Conservation (phyloP, 2,797 vertebrate genomes). For the Amphiprion clarkii region DNA sequence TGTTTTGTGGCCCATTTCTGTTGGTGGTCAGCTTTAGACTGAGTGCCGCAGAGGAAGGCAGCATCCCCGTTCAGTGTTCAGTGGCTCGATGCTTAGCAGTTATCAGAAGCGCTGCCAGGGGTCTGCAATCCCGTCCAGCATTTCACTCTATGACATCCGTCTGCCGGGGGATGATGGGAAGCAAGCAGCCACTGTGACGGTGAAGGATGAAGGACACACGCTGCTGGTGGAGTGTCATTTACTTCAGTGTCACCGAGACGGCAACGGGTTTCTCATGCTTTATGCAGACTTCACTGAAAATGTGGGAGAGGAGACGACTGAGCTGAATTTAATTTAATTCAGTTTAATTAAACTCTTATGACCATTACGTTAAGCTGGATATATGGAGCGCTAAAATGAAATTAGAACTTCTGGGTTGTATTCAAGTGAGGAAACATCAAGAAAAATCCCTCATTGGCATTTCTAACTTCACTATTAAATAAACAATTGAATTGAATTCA, state of each 20-base stretch:
- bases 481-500: too few relatives aligned
- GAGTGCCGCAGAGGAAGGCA: constrained; percentile 13
- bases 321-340: too few relatives aligned
- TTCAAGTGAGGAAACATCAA: too few relatives aligned
- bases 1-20: constrained; percentile 23
- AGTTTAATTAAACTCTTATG: too few relatives aligned
- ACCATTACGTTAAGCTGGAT: too few relatives aligned
- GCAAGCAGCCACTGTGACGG: constrained; percentile 61
- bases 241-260: constrained; percentile 53
- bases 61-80: constrained; percentile 28
- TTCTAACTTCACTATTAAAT: too few relatives aligned
- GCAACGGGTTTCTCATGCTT: constrained; percentile 16
- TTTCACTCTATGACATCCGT: constrained; percentile 64
- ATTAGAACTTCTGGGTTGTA: too few relatives aligned
- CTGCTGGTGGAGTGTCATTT: constrained; percentile 47
- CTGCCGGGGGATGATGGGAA: constrained; percentile 67
- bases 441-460: not conserved
- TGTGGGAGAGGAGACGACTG: too few relatives aligned
- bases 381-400: not conserved
- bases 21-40: constrained; percentile 12
- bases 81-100: constrained; percentile 38
- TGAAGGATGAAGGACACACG: constrained; percentile 67
- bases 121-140: constrained; percentile 47
- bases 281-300: constrained; percentile 22
- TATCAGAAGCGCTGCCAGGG: constrained; percentile 47